Base-by-base conservation (phyloP, 2,113 vertebrate genomes). In the Triplophysa rosa region DNA sequence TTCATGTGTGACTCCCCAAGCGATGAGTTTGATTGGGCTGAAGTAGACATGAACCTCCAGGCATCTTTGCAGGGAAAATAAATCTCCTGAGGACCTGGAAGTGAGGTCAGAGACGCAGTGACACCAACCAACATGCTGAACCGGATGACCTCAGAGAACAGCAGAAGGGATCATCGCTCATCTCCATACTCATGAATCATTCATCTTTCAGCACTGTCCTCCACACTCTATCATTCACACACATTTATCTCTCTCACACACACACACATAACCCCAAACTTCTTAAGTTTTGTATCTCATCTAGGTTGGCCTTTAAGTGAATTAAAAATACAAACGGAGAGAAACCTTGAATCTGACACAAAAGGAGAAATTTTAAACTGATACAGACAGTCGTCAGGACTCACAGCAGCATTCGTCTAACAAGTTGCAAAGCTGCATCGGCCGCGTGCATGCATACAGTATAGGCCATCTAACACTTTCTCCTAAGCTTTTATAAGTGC, bases 181-280 rank as follows among this genome's bases (percentile, higher is more conserved):
- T 84, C 73, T 73, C 80, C 73, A 80, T 75, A 74, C 52, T 82
- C 77, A 82, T 84, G 77, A 82, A 82, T 80, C 77, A 86, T 86
- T 84, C 78, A 81, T 72, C 17, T 56, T 42, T 45, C 58, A 81
- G 72, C 8, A 16, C 65, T 69, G 47, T 64, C 74, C 70, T 79
- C 49, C 76, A 79, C 49, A 58, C 74, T 61, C 58, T 45, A 58
- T 65, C 62, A 73, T 40, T 74, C 40, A 74, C 40, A 47, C 17
- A 58, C 58, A 69, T 73, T 58, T 47, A 21, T 62, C 8, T 42
- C 17, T 63, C 23, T 33, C 58, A 47, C 63, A 8, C 29, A 17
- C 26, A 37, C 69, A 37, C 10, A 9, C 58, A 64, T 64, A 21
- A 59, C 16, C 68, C 10, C 42, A 64, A 16, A 75, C 19, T 24